Evolutionary conservation across 2,113 vertebrate genomes (phyloP).

Genomic region (Cnemophilus loriae): DNA sequence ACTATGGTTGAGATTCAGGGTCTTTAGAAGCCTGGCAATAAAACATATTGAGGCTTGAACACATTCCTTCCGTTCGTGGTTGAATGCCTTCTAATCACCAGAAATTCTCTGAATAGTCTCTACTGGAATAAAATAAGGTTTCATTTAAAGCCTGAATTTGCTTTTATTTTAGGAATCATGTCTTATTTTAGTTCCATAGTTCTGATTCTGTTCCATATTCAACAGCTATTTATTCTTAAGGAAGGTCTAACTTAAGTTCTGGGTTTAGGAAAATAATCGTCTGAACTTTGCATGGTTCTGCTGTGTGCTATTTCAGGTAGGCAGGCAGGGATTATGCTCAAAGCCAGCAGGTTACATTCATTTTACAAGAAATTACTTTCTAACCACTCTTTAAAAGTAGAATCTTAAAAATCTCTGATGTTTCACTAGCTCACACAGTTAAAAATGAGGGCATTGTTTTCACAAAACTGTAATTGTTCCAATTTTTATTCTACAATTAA

Average conservation of each 20-base stretch:
- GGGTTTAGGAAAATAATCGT: background rate
- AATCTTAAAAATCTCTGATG: background rate
- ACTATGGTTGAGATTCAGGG: background rate
- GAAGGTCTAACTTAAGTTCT: background rate
- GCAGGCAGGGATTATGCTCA: background rate
- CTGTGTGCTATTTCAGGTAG: background rate
- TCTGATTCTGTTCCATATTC: constrained; percentile 6
- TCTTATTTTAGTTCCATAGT: background rate
- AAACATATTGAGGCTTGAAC: background rate
- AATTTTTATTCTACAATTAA: background rate
- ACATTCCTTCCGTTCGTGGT: background rate
- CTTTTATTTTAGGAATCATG: background rate
- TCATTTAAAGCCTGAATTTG: background rate
- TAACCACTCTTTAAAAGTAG: background rate
- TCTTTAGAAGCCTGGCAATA: background rate
- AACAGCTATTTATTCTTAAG: constrained; percentile 9
- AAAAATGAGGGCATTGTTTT: background rate
- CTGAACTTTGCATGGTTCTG: background rate
- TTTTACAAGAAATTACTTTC: background rate
- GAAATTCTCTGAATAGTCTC: background rate
- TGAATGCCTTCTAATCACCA: background rate
- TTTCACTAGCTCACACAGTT: background rate
- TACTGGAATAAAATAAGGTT: background rate
- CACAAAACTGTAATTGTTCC: background rate
- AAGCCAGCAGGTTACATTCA: background rate